Evolutionary conservation across 2,888 invertebrate genomes (phyloP), one percentile per base, ranked within the genome.

Genomic region (Notodonta ziczac): DNA sequence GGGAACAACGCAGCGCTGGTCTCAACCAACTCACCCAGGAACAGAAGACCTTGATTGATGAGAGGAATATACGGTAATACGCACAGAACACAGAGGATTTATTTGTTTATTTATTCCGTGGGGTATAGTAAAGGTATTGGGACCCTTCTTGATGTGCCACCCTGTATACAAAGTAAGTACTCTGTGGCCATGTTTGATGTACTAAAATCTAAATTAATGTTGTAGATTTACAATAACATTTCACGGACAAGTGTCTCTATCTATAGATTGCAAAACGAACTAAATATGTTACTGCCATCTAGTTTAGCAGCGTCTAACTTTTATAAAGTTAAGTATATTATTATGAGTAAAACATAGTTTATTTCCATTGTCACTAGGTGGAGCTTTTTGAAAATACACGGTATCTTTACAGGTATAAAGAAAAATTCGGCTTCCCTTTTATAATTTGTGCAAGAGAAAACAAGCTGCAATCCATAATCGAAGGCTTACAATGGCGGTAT

Each of bases 341-440:
- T 24, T 24, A 24, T 24, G 24, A 48, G 10, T n/a, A n/a, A n/a
- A 14, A n/a, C 0, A 4, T 48, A 48, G n/a, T 50, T 12, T 9
- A 42, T 57, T 1, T 12, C 42, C 10, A 42, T 32, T 46, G 4
- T n/a, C 57, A 53, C 57, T 14, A 60, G 57, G 24, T 39, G 9
- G 14, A 52, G 24, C 40, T 50, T 14, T 14, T n/a, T n/a, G 7
- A 39, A 39, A 54, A 39, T 14, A 39, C 35, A 46, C 7, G 35
- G 4, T 50, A 64, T 67, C 46, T 67, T 90, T 91, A 16, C 87
- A 95, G 95, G 69, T 96, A 96, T 77, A 95, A 94, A 82, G 81
- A 87, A 5, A 96, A 95, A 80, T 96, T 96, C 81, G 94, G 94
- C 39, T 96, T 96, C 78, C 96, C 96, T 1, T 96, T 96, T 80